Percentiles rank a stretch among this genome's conserved stretches.
Evolutionary conservation across 2,113 vertebrate genomes (phyloP).

Genomic region (Tinamus guttatus): DNA sequence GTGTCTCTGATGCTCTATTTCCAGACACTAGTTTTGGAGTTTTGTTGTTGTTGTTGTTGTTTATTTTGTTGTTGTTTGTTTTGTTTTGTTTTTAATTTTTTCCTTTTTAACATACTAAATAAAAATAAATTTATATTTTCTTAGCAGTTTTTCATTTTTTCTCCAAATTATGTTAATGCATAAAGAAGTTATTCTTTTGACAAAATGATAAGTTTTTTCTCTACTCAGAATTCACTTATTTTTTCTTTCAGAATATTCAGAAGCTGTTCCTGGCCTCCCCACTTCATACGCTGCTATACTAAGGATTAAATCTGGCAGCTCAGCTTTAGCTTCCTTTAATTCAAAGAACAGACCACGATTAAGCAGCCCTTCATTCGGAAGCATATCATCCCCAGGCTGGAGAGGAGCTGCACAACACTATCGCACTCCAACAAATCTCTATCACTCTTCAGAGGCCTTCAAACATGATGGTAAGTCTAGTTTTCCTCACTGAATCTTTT

Average conservation of each 20-base stretch:
- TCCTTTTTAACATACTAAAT: neutral
- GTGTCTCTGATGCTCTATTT: neutral
- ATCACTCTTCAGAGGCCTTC: constrained; percentile 87
- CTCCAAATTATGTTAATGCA: neutral
- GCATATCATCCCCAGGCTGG: constrained; percentile 80
- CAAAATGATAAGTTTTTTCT: neutral
- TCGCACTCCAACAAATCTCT: constrained; percentile 80
- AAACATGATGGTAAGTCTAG: constrained; percentile 86
- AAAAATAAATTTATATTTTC: neutral
- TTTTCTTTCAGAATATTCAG: constrained; percentile 78
- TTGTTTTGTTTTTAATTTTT: neutral
- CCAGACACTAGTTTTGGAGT: neutral
- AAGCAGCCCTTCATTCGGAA: constrained; percentile 70
- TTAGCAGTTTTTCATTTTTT: neutral
- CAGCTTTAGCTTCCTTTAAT: constrained; percentile 79
- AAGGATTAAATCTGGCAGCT: constrained; percentile 87
- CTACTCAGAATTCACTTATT: neutral
- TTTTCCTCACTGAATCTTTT: neutral
- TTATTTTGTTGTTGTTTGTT: too few relatives aligned
- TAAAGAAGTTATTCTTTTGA: neutral
- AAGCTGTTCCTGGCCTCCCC: constrained; percentile 82
- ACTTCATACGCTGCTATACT: constrained; percentile 88
- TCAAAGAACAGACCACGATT: constrained; percentile 82
- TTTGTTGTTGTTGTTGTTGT: too few relatives aligned
- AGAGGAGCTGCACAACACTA: constrained; percentile 81